phyloP scores from a whole-genome alignment of 1,140 invertebrate species.

The Vanessa atalanta region DNA sequence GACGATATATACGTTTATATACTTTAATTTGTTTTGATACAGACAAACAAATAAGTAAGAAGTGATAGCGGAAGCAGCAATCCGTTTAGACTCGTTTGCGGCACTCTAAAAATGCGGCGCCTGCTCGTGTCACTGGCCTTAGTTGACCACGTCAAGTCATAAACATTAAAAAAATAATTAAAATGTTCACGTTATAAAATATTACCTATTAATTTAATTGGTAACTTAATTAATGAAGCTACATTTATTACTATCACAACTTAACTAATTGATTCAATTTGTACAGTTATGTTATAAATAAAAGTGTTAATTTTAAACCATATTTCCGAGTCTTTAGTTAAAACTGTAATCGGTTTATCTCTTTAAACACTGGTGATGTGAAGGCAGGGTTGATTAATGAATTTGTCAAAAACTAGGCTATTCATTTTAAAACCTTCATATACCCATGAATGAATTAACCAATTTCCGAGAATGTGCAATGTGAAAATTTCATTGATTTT shows the following conservation, averaged over 20 bases:
- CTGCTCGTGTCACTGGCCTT: constrained; percentile 65
- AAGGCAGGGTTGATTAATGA: too few relatives aligned
- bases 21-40: too few relatives aligned
- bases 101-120: constrained; percentile 50
- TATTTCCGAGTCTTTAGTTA: constrained; percentile 3
- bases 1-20: too few relatives aligned
- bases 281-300: constrained; percentile 24
- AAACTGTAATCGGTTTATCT: too few relatives aligned
- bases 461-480: background rate
- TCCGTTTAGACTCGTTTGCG: constrained; percentile 45
- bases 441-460: background rate
- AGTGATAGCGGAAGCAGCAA: constrained; percentile 41
- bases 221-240: constrained; percentile 36
- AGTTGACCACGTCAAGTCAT: constrained; percentile 43
- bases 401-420: too few relatives aligned
- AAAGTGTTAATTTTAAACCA: constrained; percentile 3
- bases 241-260: constrained; percentile 34
- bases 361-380: too few relatives aligned
- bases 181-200: constrained; percentile 39
- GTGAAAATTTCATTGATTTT: constrained; percentile 13
- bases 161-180: constrained; percentile 46
- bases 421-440: too few relatives aligned
- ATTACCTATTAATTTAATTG: constrained; percentile 34
- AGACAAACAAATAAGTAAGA: constrained; percentile 32
- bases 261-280: constrained; percentile 32